Conservation (phyloP, 1,140 invertebrate species). For the Hyles vespertilio region DNA sequence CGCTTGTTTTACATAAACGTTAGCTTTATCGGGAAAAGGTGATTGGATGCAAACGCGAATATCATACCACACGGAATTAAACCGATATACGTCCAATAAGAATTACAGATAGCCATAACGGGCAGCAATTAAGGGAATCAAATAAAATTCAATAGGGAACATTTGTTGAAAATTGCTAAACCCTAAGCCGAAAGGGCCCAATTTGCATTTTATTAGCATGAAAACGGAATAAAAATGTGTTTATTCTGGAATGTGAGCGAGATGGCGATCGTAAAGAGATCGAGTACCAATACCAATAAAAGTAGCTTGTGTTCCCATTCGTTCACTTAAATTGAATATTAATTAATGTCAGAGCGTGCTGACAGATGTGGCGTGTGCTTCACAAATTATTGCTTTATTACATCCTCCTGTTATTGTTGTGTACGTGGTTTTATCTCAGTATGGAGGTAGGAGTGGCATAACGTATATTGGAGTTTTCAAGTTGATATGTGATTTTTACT, state of each 20-base stretch:
- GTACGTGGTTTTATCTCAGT: too few species aligned
- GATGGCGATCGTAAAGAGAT: conserved; percentile 49
- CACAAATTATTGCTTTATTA: background rate
- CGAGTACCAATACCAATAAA: conserved; percentile 41
- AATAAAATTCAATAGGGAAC: conserved; percentile 63
- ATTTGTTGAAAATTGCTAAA: conserved; percentile 62
- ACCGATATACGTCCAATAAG: conserved; percentile 18
- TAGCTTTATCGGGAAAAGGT: conserved; percentile 3
- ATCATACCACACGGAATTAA: conserved; percentile 17
- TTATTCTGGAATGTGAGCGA: conserved; percentile 56
- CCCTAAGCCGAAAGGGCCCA: conserved; percentile 51
- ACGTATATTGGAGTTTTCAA: too few species aligned
- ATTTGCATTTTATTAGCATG: conserved; percentile 68
- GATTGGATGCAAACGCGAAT: conserved; percentile 15
- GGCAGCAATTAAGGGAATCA: conserved; percentile 50
- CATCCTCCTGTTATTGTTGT: too few species aligned
- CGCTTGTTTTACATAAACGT: background rate
- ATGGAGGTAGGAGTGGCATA: too few species aligned
- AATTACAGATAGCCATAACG: conserved; percentile 31
- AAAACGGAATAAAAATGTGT: conserved; percentile 66
- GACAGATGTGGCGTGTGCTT: background rate
- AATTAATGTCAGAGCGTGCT: background rate
- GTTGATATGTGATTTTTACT: too few species aligned
- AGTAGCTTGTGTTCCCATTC: conserved; percentile 28
- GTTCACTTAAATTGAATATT: conserved; percentile 26